phyloP scores from a whole-genome alignment of 2,113 vertebrate genomes.

The Muntiacus muntjak region DNA sequence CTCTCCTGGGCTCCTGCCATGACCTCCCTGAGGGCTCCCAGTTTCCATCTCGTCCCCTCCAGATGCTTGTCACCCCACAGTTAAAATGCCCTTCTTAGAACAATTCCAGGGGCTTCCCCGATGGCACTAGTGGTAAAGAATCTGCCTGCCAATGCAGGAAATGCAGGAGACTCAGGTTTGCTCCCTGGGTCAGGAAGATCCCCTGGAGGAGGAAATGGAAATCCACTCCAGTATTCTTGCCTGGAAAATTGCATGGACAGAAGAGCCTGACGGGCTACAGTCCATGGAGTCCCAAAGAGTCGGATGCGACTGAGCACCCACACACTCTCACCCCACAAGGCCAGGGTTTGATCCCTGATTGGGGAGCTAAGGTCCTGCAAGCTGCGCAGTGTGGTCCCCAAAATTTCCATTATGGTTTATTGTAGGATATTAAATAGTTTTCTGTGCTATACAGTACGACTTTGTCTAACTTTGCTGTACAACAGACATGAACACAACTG shows the following conservation, averaged over 20 bases:
- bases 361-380: not conserved
- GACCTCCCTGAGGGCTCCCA: not conserved
- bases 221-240: not conserved
- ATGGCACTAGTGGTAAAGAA: not conserved
- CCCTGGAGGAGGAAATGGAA: not conserved
- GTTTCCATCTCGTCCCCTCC: not conserved
- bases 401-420: not conserved
- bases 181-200: not conserved
- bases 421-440: not conserved
- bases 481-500: not conserved
- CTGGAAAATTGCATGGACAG: not conserved
- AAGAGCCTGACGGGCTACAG: not conserved
- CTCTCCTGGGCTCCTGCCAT: not conserved
- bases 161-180: not conserved
- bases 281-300: not conserved
- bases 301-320: not conserved
- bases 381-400: not conserved
- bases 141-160: not conserved
- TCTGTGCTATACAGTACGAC: not conserved
- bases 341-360: not conserved
- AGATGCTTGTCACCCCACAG: not conserved
- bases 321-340: not conserved
- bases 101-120: not conserved
- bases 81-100: not conserved
- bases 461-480: not conserved